These are phyloP conservation scores for Drosophila kurseongensis DNA, from an alignment of 1,140 invertebrate genomes.

Conservation along the genomic window DNA sequence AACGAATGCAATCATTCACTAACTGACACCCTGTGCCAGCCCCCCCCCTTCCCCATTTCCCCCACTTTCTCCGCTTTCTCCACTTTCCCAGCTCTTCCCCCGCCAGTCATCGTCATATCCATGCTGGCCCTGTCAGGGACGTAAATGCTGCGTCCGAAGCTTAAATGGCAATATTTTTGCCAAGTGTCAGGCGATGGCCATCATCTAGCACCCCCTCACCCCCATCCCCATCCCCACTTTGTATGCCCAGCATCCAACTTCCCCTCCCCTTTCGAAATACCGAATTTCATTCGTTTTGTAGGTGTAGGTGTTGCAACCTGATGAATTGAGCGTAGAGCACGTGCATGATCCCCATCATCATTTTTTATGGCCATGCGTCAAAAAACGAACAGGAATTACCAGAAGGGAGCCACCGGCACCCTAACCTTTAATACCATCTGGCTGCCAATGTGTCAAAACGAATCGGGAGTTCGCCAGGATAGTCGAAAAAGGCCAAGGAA, in stretches of 20 bases:
- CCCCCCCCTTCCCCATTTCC: background rate
- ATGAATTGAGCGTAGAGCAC: constrained; percentile 79
- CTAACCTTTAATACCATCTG: constrained; percentile 5
- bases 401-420: background rate
- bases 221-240: too few relatives aligned
- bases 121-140: constrained; percentile 58
- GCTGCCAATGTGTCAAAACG: constrained; percentile 75
- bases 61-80: too few relatives aligned
- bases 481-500: background rate
- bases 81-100: constrained; percentile 10
- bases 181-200: constrained; percentile 64
- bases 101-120: constrained; percentile 43
- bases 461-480: constrained; percentile 46
- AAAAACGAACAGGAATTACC: constrained; percentile 61
- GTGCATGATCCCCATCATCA: constrained; percentile 81
- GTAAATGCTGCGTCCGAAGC: constrained; percentile 75
- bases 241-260: too few relatives aligned
- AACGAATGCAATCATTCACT: constrained; percentile 70
- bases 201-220: constrained; percentile 48
- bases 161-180: constrained; percentile 78
- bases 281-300: constrained; percentile 42
- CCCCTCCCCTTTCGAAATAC: constrained; percentile 4
- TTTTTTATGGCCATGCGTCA: constrained; percentile 79
- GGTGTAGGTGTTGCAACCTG: constrained; percentile 73
- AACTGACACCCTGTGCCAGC: constrained; percentile 33